These are phyloP conservation scores for Hyppa rectilinea DNA, from an alignment of 2,888 invertebrate genomes.

Conservation along the genomic window DNA sequence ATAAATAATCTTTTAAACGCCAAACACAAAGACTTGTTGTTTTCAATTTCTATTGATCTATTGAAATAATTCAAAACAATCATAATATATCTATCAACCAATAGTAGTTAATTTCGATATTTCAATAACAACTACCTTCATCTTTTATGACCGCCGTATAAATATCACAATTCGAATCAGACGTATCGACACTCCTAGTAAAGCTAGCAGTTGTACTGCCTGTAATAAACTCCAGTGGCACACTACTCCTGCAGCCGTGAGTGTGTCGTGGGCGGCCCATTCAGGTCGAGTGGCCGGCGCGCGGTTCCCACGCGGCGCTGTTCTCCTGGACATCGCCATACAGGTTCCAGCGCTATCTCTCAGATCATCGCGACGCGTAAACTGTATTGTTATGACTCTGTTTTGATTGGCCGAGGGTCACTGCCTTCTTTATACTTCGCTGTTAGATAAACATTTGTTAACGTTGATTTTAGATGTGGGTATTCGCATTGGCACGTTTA, in stretches of 20 bases:
- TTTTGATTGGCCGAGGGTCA: constrained; percentile 52
- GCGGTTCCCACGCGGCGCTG: constrained; percentile 60
- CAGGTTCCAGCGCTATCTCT: constrained; percentile 46
- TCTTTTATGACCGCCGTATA: neutral
- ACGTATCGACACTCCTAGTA: neutral
- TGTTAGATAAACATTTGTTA: constrained; percentile 2
- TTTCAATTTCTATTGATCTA: neutral
- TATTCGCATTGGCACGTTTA: neutral
- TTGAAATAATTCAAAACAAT: neutral
- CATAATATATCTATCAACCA: neutral
- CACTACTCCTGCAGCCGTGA: neutral
- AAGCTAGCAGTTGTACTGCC: constrained; percentile 2
- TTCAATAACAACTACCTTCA: neutral
- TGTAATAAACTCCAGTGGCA: constrained; percentile 20
- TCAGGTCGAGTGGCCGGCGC: constrained; percentile 52
- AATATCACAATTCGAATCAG: neutral
- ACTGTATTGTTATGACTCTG: constrained; percentile 57
- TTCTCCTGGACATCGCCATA: constrained; percentile 57
- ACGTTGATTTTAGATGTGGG: neutral
- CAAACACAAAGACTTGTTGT: neutral
- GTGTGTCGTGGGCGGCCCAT: constrained; percentile 67
- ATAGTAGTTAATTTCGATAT: neutral
- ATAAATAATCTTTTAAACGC: neutral
- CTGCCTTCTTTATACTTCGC: constrained; percentile 45
- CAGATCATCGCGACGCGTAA: constrained; percentile 39